Evolutionary conservation across 2,797 vertebrate genomes (phyloP), one percentile per base, ranked within the genome.

Genomic region (Tauraco hartlaubi): DNA sequence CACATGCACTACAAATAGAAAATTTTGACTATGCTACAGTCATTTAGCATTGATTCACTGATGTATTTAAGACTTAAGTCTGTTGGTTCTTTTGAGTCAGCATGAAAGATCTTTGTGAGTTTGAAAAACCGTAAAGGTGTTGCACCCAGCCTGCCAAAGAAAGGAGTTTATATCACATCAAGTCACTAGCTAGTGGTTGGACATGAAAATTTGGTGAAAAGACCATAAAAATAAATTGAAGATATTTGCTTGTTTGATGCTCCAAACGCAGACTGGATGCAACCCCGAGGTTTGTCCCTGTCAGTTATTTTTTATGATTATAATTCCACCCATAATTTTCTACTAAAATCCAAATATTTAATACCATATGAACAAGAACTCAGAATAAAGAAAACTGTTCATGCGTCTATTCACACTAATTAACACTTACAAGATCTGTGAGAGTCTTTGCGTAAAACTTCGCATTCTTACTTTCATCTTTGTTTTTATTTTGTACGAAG

Each of bases 391-490:
- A 20, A 72, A 86, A 33, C 5, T 72, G 39, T 46, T 86, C 62
- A 64, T 67, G 78, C 29, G 48, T 49, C 55, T 66, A 13, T 85
- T 95, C 80, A 76, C 84, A 87, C 74, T 78, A 96, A 90, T 95
- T 93, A 95, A 82, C 80, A 90, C 83, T 91, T 85, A 41, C 3
- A 63, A 74, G 48, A 72, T 78, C 67, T 23, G 39, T 62, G 54
- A 72, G 18, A 83, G 15, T 8, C 15, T 81, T 52, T 66, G 49
- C 68, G n/a, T 16, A 62, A 85, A 93, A 58, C 26, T 54, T 66
- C 33, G 23, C 26, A 25, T 54, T 71, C 48, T 79, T 67, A 46
- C 69, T 85, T 91, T 80, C 43, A 91, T 72, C 59, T 72, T 75
- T 71, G 35, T 37, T 64, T 87, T 71, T 19, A 17, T 76, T 76